A percentile compares a stretch with the other conserved stretches of the same genome.
phyloP scores from a whole-genome alignment of 2,888 invertebrate species.

The Orgyia antiqua region DNA sequence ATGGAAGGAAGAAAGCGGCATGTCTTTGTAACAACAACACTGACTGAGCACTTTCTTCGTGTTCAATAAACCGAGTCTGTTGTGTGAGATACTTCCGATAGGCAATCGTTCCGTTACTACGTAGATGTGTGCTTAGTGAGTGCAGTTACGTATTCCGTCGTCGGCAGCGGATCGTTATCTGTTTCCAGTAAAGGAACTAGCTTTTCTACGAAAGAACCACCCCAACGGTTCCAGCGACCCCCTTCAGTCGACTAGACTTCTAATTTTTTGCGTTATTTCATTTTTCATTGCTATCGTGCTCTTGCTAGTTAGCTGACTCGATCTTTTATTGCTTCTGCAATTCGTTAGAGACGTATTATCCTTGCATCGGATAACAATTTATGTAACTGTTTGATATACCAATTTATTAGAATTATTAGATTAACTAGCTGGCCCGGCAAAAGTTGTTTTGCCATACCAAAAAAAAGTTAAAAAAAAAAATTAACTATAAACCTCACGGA shows the following conservation, averaged over 20 bases:
- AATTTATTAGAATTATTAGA: too few relatives aligned
- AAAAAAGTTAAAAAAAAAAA: too few relatives aligned
- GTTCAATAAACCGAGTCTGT: slow-evolving; percentile 44
- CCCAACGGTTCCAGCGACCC: slow-evolving; percentile 53
- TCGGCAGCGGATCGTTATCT: slow-evolving; percentile 76
- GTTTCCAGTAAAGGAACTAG: slow-evolving; percentile 77
- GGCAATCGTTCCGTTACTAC: slow-evolving; percentile 43
- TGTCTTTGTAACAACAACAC: slow-evolving; percentile 34
- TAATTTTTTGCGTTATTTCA: slow-evolving; percentile 73
- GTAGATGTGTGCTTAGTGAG: slow-evolving; percentile 64
- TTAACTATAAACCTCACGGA: too few relatives aligned
- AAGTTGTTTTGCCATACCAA: too few relatives aligned
- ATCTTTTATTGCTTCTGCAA: slow-evolving; percentile 51
- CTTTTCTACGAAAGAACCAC: slow-evolving; percentile 72
- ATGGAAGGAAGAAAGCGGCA: slow-evolving; percentile 20
- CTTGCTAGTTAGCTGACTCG: slow-evolving; percentile 70
- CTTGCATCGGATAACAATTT: too few relatives aligned
- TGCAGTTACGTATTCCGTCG: slow-evolving; percentile 76
- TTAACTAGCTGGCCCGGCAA: too few relatives aligned
- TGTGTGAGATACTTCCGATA: slow-evolving; percentile 61
- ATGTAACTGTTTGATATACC: too few relatives aligned
- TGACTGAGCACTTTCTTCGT: slow-evolving; percentile 46
- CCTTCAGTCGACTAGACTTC: slow-evolving; percentile 51
- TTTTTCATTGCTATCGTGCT: slow-evolving; percentile 73
- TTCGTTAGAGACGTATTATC: slow-evolving; percentile 29